phyloP scores from a whole-genome alignment of 2,797 vertebrate species.

The Neosilurus mollespiculum region DNA sequence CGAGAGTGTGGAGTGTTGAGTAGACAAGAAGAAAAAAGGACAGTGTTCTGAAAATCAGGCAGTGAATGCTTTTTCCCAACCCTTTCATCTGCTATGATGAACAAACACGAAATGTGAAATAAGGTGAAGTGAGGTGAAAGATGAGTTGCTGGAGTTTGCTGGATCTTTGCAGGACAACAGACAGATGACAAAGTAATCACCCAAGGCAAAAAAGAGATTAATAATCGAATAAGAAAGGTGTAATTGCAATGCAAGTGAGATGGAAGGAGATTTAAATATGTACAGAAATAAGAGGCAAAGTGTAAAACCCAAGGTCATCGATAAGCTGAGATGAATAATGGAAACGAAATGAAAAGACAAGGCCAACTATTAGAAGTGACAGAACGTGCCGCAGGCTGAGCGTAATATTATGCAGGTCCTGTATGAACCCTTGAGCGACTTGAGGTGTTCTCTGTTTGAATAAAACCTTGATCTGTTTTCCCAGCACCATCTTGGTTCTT shows the following conservation, averaged over 20 bases:
- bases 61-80: too few relatives aligned
- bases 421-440: not conserved
- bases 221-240: not conserved
- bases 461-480: not conserved
- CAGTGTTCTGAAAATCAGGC: not conserved
- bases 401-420: not conserved
- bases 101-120: not conserved
- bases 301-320: slow-evolving; percentile 7
- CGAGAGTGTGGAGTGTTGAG: not conserved
- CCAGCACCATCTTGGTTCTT: not conserved
- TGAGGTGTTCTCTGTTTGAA: not conserved
- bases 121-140: not conserved
- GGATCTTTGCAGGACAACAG: not conserved
- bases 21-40: not conserved
- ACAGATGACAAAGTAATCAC: not conserved
- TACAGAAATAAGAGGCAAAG: not conserved
- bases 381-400: not conserved
- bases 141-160: not conserved
- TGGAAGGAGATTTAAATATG: not conserved
- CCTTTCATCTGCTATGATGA: not conserved
- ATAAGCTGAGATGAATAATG: not conserved
- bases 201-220: not conserved
- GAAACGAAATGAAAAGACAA: slow-evolving; percentile 6
- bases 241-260: not conserved
- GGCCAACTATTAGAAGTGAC: not conserved